Evolutionary conservation across 37 sponge, comb jelly and placozoan genomes (phyloP), one percentile per base, ranked within the genome.

Genomic region (Hexactinellida sp.): DNA sequence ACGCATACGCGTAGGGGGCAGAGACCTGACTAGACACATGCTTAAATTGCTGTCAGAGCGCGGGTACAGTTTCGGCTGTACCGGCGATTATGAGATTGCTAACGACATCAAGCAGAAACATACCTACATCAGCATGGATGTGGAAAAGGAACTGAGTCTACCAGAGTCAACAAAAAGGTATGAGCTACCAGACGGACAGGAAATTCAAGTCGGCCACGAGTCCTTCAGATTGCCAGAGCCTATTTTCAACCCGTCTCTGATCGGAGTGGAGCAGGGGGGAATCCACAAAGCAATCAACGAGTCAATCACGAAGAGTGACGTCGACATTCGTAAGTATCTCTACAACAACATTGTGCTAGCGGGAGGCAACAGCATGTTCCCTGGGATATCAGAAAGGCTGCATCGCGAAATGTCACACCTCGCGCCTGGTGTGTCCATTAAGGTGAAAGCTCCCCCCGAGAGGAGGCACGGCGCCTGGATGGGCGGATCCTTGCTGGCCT

Each of bases 401-500:
- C 89, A 89, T 84, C 86, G 87, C 55, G 89, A 89, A 63, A 89
- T 89, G 76, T 39, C 86, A 51, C 37, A 86, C 37, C 54, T 89
- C 38, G 89, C 89, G 35, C 89, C 89, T 24, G 84, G 87, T 47
- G 55, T 87, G 35, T 52, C 85, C 84, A 87, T 39, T 39, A 89
- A 89, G 83, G 85, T 89, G 84, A 83, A 83, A 84, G 89, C 89
- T 89, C 89, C 89, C 36, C 88, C 90, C 28, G 88, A 90, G 85
- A 83, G 90, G 84, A 90, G 84, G 38, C 84, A 88, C 88, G 63
- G 76, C 82, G 90, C 87, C 85, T 90, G 90, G 90, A 90, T 90
- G 32, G 90, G 90, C 41, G 90, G 88, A 55, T 89, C 89, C 84
- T 55, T 89, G 54, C 63, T 89, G 5, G 89, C 89, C 55, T 83